Evolutionary conservation across 2,888 invertebrate species (phyloP), one percentile per base, ranked within the genome.

Genomic region (Drosophila prolongata): DNA sequence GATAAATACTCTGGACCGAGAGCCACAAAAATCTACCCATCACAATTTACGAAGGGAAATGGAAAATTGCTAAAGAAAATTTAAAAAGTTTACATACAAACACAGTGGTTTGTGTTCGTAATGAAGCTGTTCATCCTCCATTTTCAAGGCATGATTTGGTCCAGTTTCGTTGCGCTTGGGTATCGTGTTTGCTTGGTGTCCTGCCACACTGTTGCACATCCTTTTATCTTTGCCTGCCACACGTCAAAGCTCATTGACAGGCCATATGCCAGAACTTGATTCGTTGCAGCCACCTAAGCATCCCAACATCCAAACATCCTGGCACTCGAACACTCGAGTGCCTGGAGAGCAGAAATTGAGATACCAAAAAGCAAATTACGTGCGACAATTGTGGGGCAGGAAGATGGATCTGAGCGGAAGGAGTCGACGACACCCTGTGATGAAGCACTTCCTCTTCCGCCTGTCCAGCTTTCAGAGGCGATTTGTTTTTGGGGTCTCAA

Each of bases 1-100:
- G 78, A 84, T 84, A 87, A 79, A 83, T 81, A 84, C 65, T 67
- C 75, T 64, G 43, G n/a, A 30, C 35, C 24, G 11, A 30, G 8
- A 9, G 42, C 42, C 16, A 16, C 42, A 16, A 16, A 16, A 8
- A 16, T 16, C 11, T 24, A 24, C 24, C 24, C 13, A 19, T 43
- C 27, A 11, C 38, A 44, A 52, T 66, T 65, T 74, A 79, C 84
- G 79, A 84, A 84, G 78, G 79, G 70, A 78, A 80, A 73, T 76
- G 78, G 79, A 79, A 80, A 83, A 80, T 77, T 76, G 83, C 68
- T 67, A 72, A 77, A 72, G 80, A 78, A 83, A 83, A 52, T 62
- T 76, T 86, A 72, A 83, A 83, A 80, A 80, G 75, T 68, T 77
- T 69, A 65, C 73, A 52, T 69, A 65, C 73, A 52, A 66, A 75